Evolutionary conservation across 2,888 invertebrate genomes (phyloP), one percentile per base, ranked within the genome.

Genomic region (Drosophila lacicola): DNA sequence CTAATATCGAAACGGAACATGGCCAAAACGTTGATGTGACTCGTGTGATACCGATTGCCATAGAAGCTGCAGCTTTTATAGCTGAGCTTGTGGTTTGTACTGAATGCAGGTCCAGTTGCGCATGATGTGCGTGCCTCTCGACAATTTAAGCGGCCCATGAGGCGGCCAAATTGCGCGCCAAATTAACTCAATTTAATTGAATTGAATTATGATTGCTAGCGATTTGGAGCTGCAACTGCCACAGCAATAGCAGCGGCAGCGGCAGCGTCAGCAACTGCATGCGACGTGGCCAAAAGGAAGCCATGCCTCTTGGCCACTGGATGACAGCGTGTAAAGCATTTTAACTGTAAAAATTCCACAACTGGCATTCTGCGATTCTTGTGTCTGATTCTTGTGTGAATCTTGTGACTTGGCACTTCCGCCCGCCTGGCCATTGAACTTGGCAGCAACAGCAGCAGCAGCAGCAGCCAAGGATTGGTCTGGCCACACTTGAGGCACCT

Each of bases 141-240:
- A n/a, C 58, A 79, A 76, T 76, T 79, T 71, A 13, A 17, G 14
- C 42, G 44, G 34, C 21, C 36, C 37, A 41, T 9, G 19, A n/a
- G 47, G 44, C 44, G 51, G 47, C 25, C 56, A 65, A 73, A 74
- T 74, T 74, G 54, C 49, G 33, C 19, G 51, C 60, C 78, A 63
- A 75, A 74, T 75, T 78, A 63, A 65, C 36, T 76, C 65, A 56
- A 69, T 42, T 69, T 46, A 67, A 42, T 46, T 44, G 5, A 67
- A 74, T 71, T 71, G 78, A 70, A 69, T 70, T 78, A 54, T 78
- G 78, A 78, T 78, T 78, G 68, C 63, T 39, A 45, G 14, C 34
- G 41, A 57, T 61, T 67, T 55, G 37, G 1, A 5, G 36, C 44
- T 34, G 61, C 55, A 39, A 62, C 50, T 34, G 45, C 33, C 9